Base-by-base conservation (phyloP, 2,797 vertebrate genomes). In the Luscinia megarhynchos region DNA sequence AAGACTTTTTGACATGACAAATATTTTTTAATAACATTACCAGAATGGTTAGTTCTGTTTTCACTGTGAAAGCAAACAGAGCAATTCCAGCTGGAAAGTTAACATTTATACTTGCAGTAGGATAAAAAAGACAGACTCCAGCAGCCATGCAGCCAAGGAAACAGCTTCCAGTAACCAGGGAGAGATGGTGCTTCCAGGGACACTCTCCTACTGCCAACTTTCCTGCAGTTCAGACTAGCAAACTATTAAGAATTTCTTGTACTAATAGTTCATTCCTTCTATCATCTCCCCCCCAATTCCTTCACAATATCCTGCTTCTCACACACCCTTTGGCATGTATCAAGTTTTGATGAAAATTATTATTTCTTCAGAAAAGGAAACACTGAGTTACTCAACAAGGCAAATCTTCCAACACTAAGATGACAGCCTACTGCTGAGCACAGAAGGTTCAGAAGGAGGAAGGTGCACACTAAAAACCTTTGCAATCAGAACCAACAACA, bases 1-100 rank as follows among this genome's bases (percentile, higher is more conserved):
- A 94, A 96, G 95, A 95, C 80, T 93, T 91, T 92, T 90, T 95
- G 94, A 97, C 96, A 97, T 92, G 93, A 97, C 90, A 95, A 93
- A 96, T 95, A 93, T 96, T 97, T 97, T 95, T 96, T 91, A 97
- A 97, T 95, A 97, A 96, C 83, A 94, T 95, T 91, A 95, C 94
- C 91, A 93, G 77, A 34, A 95, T 90, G 80, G 93, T 94, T 97
- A 96, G 93, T 96, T 96, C 95, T 96, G 80, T 95, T 95, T 94
- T 89, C 67, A 32, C 59, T 86, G 90, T 69, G 85, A 97, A 97
- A 97, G 94, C 90, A 96, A 97, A 96, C 91, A 94, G 41, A 94
- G 78, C 68, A 78, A 91, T 90, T 97, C 87, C 91, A 90, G 20
- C 73, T 94, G 87, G 94, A 93, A 58, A 94, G 90, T 96, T 93